These are phyloP conservation scores for Apodemus speciosus DNA, from an alignment of 2,113 vertebrate species.

Conservation along the genomic window DNA sequence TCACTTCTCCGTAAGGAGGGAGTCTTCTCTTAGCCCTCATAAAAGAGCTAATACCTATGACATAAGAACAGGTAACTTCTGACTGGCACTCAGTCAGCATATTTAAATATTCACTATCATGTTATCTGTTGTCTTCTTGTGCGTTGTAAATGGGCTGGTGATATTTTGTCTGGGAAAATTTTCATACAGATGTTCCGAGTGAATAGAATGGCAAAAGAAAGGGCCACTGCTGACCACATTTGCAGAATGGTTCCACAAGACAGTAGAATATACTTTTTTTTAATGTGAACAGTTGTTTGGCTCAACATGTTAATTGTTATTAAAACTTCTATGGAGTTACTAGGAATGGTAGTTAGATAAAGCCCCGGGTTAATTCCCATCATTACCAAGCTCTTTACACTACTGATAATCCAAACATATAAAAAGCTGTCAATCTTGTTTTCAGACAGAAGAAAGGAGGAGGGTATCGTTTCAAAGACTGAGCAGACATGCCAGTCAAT, in stretches of 20 bases:
- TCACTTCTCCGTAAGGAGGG: slow-evolving; percentile 66
- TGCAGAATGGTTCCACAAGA: slow-evolving; percentile 44
- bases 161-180: slow-evolving; percentile 77
- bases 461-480: slow-evolving; percentile 80
- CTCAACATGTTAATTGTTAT: slow-evolving; percentile 80
- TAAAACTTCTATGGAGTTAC: slow-evolving; percentile 72
- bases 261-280: slow-evolving; percentile 66
- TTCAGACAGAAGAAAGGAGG: slow-evolving; percentile 57
- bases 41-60: slow-evolving; percentile 77
- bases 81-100: slow-evolving; percentile 78
- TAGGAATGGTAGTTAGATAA: slow-evolving; percentile 76
- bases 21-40: slow-evolving; percentile 77
- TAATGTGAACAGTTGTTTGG: slow-evolving; percentile 75
- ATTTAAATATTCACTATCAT: slow-evolving; percentile 81
- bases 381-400: slow-evolving; percentile 82
- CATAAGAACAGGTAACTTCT: slow-evolving; percentile 78
- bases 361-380: slow-evolving; percentile 84
- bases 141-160: slow-evolving; percentile 56
- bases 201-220: slow-evolving; percentile 35
- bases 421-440: slow-evolving; percentile 82
- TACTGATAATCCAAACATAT: slow-evolving; percentile 82
- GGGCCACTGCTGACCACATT: neutral
- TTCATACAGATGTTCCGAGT: slow-evolving; percentile 60
- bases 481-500: slow-evolving; percentile 80
- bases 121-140: slow-evolving; percentile 80